Evolutionary conservation across 2,888 invertebrate species (phyloP).

Genomic region (Acrocera orbiculus): DNA sequence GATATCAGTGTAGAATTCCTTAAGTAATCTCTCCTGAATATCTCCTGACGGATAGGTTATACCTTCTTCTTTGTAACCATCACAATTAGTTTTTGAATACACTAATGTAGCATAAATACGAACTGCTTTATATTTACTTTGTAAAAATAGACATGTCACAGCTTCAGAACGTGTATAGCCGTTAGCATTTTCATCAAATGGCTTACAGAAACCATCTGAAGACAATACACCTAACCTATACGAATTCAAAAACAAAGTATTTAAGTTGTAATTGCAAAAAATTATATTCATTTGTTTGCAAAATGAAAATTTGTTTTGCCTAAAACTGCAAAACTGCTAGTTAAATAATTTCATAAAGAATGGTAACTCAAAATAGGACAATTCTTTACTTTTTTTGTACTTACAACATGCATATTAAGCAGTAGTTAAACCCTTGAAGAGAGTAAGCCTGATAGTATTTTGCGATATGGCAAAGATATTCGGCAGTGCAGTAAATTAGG

Average conservation of each 20-base stretch:
- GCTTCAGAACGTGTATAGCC: constrained; percentile 77
- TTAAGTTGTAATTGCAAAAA: constrained; percentile 24
- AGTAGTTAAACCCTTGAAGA: too few species aligned
- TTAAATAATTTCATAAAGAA: neutral
- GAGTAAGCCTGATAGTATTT: too few species aligned
- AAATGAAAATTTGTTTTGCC: neutral
- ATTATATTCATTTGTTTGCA: neutral
- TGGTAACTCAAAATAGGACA: too few species aligned
- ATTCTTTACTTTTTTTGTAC: too few species aligned
- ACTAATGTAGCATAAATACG: constrained; percentile 50
- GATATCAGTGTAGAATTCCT: constrained; percentile 50
- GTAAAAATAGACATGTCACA: constrained; percentile 49
- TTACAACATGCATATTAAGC: too few species aligned
- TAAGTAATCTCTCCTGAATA: constrained; percentile 41
- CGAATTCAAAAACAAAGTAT: neutral
- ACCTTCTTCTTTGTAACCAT: constrained; percentile 55
- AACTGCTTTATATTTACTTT: constrained; percentile 49
- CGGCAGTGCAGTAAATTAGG: too few species aligned
- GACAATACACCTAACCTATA: constrained; percentile 60
- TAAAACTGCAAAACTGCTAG: constrained; percentile 1
- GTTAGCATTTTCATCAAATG: constrained; percentile 69
- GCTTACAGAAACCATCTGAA: constrained; percentile 70
- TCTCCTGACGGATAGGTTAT: constrained; percentile 49
- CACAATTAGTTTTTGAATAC: constrained; percentile 65
- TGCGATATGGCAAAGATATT: too few species aligned